phyloP scores from a whole-genome alignment of 2,797 vertebrate species.

The Holocentrus rufus region DNA sequence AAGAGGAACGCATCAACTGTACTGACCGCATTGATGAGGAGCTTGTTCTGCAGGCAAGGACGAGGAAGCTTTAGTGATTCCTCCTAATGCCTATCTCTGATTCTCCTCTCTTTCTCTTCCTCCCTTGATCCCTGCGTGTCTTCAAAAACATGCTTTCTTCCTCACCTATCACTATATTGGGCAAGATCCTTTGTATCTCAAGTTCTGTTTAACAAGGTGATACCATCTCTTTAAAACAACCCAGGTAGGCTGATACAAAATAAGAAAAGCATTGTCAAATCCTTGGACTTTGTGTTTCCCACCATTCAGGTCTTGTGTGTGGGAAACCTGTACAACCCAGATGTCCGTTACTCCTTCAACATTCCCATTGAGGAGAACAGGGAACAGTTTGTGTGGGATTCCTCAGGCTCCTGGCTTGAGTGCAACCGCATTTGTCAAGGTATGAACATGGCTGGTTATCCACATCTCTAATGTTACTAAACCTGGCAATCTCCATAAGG shows the following conservation, averaged over 20 bases:
- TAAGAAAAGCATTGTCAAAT: slow-evolving; percentile 19
- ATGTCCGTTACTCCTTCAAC: slow-evolving; percentile 94
- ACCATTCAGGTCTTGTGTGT: slow-evolving; percentile 91
- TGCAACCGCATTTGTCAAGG: slow-evolving; percentile 94
- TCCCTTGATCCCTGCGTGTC: background rate
- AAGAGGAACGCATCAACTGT: slow-evolving; percentile 93
- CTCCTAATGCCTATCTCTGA: background rate
- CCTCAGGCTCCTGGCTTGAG: slow-evolving; percentile 91
- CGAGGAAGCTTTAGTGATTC: background rate
- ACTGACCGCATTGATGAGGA: slow-evolving; percentile 91
- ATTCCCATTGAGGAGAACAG: slow-evolving; percentile 88
- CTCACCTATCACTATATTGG: background rate
- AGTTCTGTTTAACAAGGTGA: background rate
- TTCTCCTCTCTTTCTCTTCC: background rate
- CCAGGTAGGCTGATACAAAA: slow-evolving; percentile 26
- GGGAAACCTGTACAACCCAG: slow-evolving; percentile 95
- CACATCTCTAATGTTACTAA: background rate
- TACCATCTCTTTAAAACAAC: slow-evolving; percentile 2
- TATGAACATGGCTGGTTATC: slow-evolving; percentile 63
- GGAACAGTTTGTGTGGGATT: slow-evolving; percentile 90
- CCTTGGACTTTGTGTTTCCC: slow-evolving; percentile 16
- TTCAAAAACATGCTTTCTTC: background rate
- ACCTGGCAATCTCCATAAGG: too few relatives aligned
- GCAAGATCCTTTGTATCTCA: background rate
- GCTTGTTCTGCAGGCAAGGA: slow-evolving; percentile 89